phyloP scores from a whole-genome alignment of 2,797 vertebrate genomes.

The Channa striata region DNA sequence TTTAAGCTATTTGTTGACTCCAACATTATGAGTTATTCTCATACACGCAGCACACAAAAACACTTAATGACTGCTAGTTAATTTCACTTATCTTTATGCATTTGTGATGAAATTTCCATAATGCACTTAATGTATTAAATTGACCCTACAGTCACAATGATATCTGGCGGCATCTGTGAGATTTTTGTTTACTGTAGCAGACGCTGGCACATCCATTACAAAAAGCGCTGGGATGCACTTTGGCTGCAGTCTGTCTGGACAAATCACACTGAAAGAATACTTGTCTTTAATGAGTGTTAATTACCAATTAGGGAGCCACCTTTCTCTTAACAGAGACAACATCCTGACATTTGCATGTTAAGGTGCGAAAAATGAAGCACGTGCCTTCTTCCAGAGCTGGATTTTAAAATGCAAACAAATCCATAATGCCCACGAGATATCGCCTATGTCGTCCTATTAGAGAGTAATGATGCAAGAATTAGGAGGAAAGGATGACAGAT shows the following conservation, averaged over 20 bases:
- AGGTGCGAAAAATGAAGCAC: slow-evolving; percentile 74
- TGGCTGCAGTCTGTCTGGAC: slow-evolving; percentile 48
- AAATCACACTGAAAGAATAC: slow-evolving; percentile 51
- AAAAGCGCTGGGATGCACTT: slow-evolving; percentile 34
- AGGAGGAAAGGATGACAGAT: slow-evolving; percentile 60
- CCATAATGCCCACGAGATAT: slow-evolving; percentile 70
- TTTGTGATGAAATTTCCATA: slow-evolving; percentile 14
- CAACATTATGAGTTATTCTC: slow-evolving; percentile 5
- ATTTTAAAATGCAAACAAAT: slow-evolving; percentile 67
- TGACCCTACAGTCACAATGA: slow-evolving; percentile 21
- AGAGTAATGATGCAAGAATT: slow-evolving; percentile 71
- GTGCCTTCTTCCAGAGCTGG: slow-evolving; percentile 47
- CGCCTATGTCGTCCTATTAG: slow-evolving; percentile 68
- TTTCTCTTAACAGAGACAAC: slow-evolving; percentile 53
- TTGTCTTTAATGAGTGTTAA: slow-evolving; percentile 63
- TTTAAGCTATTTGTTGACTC: too few relatives aligned
- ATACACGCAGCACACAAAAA: not conserved
- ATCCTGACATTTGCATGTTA: slow-evolving; percentile 70
- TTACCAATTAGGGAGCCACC: slow-evolving; percentile 66
- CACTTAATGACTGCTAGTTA: slow-evolving; percentile 8
- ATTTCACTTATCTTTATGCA: slow-evolving; percentile 20
- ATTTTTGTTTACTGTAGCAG: slow-evolving; percentile 34
- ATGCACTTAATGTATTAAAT: slow-evolving; percentile 4
- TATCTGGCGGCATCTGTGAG: slow-evolving; percentile 19
- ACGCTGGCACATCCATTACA: slow-evolving; percentile 40